Base-by-base conservation (phyloP, 2,797 vertebrate genomes). In the Enteromius anoplus region DNA sequence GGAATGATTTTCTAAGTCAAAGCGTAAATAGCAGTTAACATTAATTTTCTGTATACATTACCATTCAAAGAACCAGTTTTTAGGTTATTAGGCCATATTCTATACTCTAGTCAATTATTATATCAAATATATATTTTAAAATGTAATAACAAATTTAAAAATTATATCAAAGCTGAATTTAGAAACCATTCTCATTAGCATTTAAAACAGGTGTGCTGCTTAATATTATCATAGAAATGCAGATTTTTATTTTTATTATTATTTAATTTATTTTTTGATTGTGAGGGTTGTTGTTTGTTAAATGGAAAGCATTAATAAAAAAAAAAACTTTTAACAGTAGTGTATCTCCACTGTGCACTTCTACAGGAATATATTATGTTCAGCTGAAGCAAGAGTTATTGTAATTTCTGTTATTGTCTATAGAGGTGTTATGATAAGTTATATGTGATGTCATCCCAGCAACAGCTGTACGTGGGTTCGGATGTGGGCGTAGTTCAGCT, bases 401-500 rank as follows among this genome's bases (percentile, higher is more conserved):
- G 71, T 51, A 12, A 32, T 68, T 19, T 45, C 26, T 37, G 40
- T 32, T 42, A n/a, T 73, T 34, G 17, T 53, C 29, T 73, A n/a
- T 7, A n/a, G 21, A 55, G n/a, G 45, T 42, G 37, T 62, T 4
- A 45, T 42, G n/a, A 29, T 21, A n/a, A 78, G 2, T 68, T 77
- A 29, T 87, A 23, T 77, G 19, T 85, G 26, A 64, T 87, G 70
- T 78, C 45, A 84, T 49, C 5, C 11, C 85, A 94, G 93, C 89
- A 91, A 26, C 91, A 94, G 65, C 90, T 96, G 2, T 96, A 95
- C 0, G 94, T 86, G 2, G 94, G 94, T 26, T 95, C 96, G 19
- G 89, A 91, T 14, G 88, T 79, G 0, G 92, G 88, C 6, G 94
- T 88, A 7, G 93, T 88, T 1, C 96, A 96, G 91, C 84, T 96